Percentiles rank a stretch among this genome's conserved stretches.
Conservation (phyloP, 2,113 vertebrate species). For the Saccopteryx bilineata region DNA sequence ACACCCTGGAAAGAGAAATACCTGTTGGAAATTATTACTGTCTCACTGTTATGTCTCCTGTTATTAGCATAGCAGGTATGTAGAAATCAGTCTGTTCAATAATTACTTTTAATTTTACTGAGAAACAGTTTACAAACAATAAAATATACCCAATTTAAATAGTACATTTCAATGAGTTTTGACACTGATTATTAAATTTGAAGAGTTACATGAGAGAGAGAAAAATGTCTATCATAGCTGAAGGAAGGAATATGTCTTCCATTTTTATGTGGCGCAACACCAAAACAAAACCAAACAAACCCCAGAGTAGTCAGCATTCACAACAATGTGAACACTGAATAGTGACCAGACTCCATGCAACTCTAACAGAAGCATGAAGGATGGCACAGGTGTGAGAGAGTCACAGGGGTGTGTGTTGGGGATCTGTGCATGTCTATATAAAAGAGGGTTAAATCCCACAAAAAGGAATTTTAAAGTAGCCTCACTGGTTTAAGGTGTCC, state of each 20-base stretch:
- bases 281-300: background rate
- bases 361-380: background rate
- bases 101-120: conserved; percentile 16
- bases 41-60: background rate
- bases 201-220: conserved; percentile 22
- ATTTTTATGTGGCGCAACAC: conserved; percentile 15
- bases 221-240: conserved; percentile 51
- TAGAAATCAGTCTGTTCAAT: background rate
- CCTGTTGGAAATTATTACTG: background rate
- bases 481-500: background rate
- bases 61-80: background rate
- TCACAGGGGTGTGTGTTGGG: background rate
- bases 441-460: conserved; percentile 1
- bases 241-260: conserved; percentile 32
- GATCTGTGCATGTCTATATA: background rate
- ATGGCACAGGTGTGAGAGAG: background rate
- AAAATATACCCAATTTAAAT: background rate
- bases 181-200: conserved; percentile 37
- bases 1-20: conserved; percentile 87
- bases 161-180: conserved; percentile 30
- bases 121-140: conserved; percentile 6
- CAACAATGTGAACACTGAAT: background rate
- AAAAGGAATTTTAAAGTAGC: background rate
- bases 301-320: background rate
- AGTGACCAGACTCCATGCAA: background rate